phyloP scores from a whole-genome alignment of 2,113 vertebrate genomes.

The Neotragus moschatus region DNA sequence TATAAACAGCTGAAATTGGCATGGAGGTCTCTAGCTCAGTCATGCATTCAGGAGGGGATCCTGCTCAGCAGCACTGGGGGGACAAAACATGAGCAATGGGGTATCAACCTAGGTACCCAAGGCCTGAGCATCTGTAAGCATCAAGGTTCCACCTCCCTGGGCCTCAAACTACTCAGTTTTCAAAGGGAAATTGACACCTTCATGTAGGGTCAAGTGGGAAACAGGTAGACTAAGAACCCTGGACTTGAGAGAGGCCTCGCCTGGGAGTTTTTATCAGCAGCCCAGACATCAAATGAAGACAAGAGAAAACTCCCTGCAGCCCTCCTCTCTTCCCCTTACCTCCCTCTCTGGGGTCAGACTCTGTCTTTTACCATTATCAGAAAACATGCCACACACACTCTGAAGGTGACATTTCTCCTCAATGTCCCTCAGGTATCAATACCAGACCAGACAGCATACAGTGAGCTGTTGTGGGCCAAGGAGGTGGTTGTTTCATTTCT shows the following conservation, averaged over 20 bases:
- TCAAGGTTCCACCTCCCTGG: background rate
- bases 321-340: background rate
- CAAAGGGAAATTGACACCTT: background rate
- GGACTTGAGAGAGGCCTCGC: background rate
- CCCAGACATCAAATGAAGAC: background rate
- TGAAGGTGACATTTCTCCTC: accelerated
- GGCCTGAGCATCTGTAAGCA: background rate
- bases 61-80: background rate
- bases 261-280: background rate
- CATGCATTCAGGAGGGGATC: background rate
- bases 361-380: background rate
- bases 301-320: background rate
- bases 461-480: background rate
- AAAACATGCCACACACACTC: background rate
- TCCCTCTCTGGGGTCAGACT: too few species aligned
- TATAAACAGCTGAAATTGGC: background rate
- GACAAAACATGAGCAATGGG: background rate
- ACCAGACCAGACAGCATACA: background rate
- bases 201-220: background rate
- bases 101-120: background rate
- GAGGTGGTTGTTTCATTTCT: background rate
- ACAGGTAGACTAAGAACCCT: background rate
- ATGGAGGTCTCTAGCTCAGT: background rate
- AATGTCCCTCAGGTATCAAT: too few species aligned
- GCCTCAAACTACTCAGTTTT: background rate